phyloP scores from a whole-genome alignment of 2,888 invertebrate genomes.

The Tachina fera region DNA sequence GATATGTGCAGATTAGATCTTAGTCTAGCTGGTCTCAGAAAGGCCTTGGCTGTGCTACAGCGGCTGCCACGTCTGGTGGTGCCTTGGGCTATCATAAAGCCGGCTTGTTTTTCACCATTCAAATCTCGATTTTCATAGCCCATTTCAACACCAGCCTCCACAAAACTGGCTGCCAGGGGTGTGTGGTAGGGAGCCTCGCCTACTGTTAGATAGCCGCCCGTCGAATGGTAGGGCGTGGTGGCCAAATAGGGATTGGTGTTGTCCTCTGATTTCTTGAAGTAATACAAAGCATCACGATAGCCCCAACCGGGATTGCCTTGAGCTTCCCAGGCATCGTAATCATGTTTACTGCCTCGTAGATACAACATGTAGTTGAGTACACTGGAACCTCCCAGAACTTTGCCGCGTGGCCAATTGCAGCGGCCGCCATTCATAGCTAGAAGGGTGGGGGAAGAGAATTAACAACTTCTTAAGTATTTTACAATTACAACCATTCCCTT shows the following conservation, averaged over 20 bases:
- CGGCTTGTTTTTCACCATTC: constrained; percentile 93
- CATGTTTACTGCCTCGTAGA: constrained; percentile 92
- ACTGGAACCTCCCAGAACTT: constrained; percentile 94
- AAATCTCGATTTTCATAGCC: constrained; percentile 94
- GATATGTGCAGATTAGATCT: constrained; percentile 93
- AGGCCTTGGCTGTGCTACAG: constrained; percentile 95
- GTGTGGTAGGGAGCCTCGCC: constrained; percentile 94
- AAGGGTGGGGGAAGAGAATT: not conserved
- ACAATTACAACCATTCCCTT: no score
- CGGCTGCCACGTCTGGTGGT: constrained; percentile 90
- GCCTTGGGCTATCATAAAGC: constrained; percentile 95
- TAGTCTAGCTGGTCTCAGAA: constrained; percentile 90
- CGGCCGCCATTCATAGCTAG: constrained; percentile 92
- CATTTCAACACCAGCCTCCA: constrained; percentile 92
- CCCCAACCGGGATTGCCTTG: constrained; percentile 95
- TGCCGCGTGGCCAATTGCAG: constrained; percentile 96
- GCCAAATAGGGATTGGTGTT: constrained; percentile 93
- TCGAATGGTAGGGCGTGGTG: constrained; percentile 90
- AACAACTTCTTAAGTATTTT: no score
- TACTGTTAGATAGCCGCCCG: constrained; percentile 92
- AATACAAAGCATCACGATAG: constrained; percentile 89
- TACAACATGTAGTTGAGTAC: constrained; percentile 97
- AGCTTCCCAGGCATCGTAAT: constrained; percentile 95
- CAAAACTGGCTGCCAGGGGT: constrained; percentile 91
- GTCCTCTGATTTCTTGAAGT: constrained; percentile 96